Evolutionary conservation across 2,113 vertebrate species (phyloP).

Genomic region (Megaceryle maxima): DNA sequence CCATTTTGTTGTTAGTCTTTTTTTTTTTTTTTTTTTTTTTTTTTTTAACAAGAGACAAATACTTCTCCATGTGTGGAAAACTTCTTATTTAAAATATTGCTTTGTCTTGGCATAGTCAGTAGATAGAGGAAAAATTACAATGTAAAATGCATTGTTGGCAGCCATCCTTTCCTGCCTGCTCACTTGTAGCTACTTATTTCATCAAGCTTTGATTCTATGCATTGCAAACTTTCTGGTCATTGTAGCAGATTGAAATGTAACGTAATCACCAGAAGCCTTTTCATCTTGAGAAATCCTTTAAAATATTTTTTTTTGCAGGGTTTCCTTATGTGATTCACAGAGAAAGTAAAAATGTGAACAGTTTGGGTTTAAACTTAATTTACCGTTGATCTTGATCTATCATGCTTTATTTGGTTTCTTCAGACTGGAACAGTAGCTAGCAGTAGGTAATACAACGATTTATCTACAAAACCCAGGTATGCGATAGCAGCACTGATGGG

Average conservation of each 20-base stretch:
- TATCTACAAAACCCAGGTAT: constrained; percentile 35
- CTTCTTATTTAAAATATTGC: neutral
- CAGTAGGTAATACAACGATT: neutral
- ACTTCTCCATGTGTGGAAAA: neutral
- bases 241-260: neutral
- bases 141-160: neutral
- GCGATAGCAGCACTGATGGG: constrained; percentile 60
- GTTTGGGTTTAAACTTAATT: neutral
- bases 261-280: neutral
- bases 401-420: neutral
- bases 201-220: neutral
- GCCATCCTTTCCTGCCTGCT: neutral
- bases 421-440: neutral
- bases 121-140: neutral
- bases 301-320: neutral
- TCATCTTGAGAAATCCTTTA: neutral
- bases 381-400: neutral
- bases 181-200: neutral
- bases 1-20: neutral
- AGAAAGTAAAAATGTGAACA: neutral
- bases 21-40: neutral
- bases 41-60: neutral
- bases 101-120: neutral
- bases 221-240: neutral
- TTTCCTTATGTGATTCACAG: neutral